Evolutionary conservation across 1,140 invertebrate species (phyloP), one percentile per base, ranked within the genome.

Genomic region (Proales similis): DNA sequence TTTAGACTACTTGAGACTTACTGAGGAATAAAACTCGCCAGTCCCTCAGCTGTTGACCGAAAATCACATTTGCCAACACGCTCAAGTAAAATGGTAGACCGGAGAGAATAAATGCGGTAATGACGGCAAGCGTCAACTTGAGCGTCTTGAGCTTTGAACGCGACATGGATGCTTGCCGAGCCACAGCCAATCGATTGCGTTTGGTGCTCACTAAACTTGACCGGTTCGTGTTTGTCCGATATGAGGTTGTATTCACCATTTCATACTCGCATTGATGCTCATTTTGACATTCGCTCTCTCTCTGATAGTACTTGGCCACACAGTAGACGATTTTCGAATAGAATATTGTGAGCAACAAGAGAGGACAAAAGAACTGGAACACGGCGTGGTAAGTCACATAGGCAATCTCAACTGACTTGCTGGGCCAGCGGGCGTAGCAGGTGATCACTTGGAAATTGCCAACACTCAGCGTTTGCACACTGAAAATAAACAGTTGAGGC

Each of bases 81-180:
- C 32, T 53, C 27, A 22, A 4, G 27, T 78, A 79, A 68, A 86
- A 86, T 1, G 85, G 85, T 30, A 77, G 78, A 46, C 82, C 84
- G 47, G 83, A 84, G 24, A 82, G 73, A 14, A 83, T 79, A 71
- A 85, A 85, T 65, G 84, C 81, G 27, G 76, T 66, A 60, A 86
- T 81, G 19, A 86, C 84, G 0, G 81, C 81, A 19, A 86, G 72
- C 2, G 84, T 86, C 66, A 86, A 81, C 65, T 84, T 85, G 2
- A 86, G 78, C 0, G 85, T 85, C 69, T 85, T 84, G 63, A 86
- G 81, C 72, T 84, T 84, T 9, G 64, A 42, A n/a, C 27, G 38
- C 5, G 29, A 39, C 7, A 53, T n/a, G n/a, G n/a, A n/a, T n/a
- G n/a, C n/a, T n/a, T n/a, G n/a, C n/a, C n/a, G n/a, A n/a, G n/a